Conservation (phyloP, 2,113 vertebrate genomes). For the Corythoichthys haematopterus region DNA sequence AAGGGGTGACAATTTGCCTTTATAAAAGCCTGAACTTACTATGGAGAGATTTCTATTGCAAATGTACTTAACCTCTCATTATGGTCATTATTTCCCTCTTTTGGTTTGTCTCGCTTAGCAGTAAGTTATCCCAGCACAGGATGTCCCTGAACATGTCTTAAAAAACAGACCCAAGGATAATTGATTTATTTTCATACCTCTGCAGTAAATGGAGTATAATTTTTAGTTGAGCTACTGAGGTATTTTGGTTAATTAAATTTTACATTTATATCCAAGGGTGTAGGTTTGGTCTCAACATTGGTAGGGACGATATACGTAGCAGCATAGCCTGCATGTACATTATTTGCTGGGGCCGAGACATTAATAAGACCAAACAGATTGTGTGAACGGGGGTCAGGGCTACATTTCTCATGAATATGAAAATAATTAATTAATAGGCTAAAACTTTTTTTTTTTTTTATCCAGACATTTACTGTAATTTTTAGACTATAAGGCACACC, state of each 20-base stretch:
- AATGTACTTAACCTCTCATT: slow-evolving; percentile 22
- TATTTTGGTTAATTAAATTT: neutral
- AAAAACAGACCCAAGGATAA: neutral
- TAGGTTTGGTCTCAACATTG: too few relatives aligned
- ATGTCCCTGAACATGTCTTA: neutral
- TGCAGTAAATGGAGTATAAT: neutral
- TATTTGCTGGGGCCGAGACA: too few relatives aligned
- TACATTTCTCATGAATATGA: too few relatives aligned
- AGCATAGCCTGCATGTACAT: too few relatives aligned
- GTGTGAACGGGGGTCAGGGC: too few relatives aligned
- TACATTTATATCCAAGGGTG: neutral
- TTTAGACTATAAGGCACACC: too few relatives aligned
- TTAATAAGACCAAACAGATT: too few relatives aligned
- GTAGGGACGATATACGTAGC: too few relatives aligned
- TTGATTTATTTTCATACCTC: neutral
- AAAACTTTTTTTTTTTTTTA: too few relatives aligned
- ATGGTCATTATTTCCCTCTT: slow-evolving; percentile 6
- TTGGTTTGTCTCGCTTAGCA: neutral
- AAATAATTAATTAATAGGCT: too few relatives aligned
- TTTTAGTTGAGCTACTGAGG: neutral
- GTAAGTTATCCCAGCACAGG: neutral
- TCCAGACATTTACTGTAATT: too few relatives aligned
- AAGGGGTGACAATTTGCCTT: slow-evolving; percentile 32
- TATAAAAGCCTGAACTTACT: slow-evolving; percentile 29
- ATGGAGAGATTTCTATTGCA: slow-evolving; percentile 21